Base-by-base conservation (phyloP, 1,140 invertebrate genomes). In the Vanessa tameamea region DNA sequence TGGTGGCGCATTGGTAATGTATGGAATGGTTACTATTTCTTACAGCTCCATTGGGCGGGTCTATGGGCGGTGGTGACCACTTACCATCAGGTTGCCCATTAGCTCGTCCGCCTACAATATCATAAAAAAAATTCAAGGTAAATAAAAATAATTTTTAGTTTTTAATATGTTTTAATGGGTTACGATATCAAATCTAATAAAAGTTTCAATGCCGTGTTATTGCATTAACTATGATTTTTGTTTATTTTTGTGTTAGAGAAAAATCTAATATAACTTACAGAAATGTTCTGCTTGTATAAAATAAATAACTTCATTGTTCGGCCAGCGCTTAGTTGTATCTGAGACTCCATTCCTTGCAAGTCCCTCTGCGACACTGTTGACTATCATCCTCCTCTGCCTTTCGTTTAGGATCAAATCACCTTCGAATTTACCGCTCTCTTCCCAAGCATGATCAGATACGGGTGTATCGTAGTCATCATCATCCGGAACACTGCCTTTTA, bases 261-360 rank as follows among this genome's bases (percentile, higher is more conserved):
- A 20, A 59, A 14, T 43, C 2, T 53, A 16, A 69, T 23, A 8
- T 14, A 72, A 88, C 94, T 94, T 92, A 96, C 95, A 91, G 77
- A 96, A 96, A 83, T 96, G 94, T 68, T 94, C 90, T 23, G 93
- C 92, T 57, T 94, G 92, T 23, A 96, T 95, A 53, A 93, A 93
- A 77, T 95, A 95, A 26, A 95, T 94, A 5, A 96, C 93, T 61
- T 95, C 92, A 50, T 95, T 95, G 64, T 94, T 92, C 0, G 94
- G 94, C 96, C 96, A 96, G 51, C 94, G 92, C 20, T 93, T 92
- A 4, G 93, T 92, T 16, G 93, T 93, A 78, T 96, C 94, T 16
- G 94, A 85, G 14, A 96, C 80, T 1, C 95, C 95, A 73, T 96
- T 96, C 72, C 94, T 85, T 13, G 93, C 88, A 1, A 93, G 82